Percentiles rank a stretch among this genome's conserved stretches.
phyloP scores from a whole-genome alignment of 2,113 vertebrate genomes.

The Lucifuga dentata region DNA sequence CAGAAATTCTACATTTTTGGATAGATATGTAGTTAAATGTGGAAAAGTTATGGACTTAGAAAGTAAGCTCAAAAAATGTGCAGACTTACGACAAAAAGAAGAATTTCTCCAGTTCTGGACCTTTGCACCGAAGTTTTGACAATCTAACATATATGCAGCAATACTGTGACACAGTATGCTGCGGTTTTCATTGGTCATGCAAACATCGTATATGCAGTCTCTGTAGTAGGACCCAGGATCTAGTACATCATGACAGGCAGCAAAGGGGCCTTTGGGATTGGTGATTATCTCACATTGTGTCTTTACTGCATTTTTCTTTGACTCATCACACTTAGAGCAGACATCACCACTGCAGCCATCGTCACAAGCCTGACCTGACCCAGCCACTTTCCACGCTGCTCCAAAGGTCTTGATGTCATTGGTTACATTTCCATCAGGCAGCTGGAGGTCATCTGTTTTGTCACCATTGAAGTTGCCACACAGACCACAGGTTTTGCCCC shows the following conservation, averaged over 20 bases:
- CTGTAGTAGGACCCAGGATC: conserved; percentile 63
- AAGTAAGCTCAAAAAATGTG: too few species aligned
- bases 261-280: conserved; percentile 55
- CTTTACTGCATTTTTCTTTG: conserved; percentile 46
- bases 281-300: conserved; percentile 64
- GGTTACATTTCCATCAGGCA: conserved; percentile 45
- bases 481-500: conserved; percentile 66
- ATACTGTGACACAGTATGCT: conserved; percentile 57
- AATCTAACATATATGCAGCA: conserved; percentile 60
- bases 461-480: conserved; percentile 75
- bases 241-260: conserved; percentile 56
- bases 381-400: conserved; percentile 59
- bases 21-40: too few species aligned
- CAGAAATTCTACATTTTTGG: too few species aligned
- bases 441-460: conserved; percentile 42
- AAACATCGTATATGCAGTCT: conserved; percentile 73
- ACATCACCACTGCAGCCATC: conserved; percentile 56
- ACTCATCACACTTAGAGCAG: conserved; percentile 40
- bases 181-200: conserved; percentile 35
- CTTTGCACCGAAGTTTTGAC: conserved; percentile 47
- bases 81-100: conserved; percentile 67
- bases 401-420: conserved; percentile 50
- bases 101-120: conserved; percentile 61
- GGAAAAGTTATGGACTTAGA: not conserved
- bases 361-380: conserved; percentile 51